phyloP scores from a whole-genome alignment of 92 coral and sea anemone genomes.

The Virgularia gustaviana region DNA sequence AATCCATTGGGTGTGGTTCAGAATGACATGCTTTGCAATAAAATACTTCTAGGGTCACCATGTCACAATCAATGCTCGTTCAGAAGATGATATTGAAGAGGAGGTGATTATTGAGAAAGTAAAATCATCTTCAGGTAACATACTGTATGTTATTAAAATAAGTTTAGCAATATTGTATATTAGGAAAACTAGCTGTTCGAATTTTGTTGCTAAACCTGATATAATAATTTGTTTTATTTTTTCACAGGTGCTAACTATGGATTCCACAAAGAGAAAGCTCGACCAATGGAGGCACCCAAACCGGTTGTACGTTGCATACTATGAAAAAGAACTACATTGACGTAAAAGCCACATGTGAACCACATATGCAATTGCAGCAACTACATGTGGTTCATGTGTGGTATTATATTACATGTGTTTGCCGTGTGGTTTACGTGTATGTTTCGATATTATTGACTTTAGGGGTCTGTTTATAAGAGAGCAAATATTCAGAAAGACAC shows the following conservation, averaged over 20 bases:
- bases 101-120: constrained; percentile 77
- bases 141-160: no score
- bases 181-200: no score
- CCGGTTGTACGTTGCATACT: constrained; percentile 70
- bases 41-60: constrained; percentile 73
- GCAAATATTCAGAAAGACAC: constrained; percentile 72
- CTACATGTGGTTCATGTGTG: no score
- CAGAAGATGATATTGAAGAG: constrained; percentile 87
- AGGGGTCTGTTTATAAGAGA: constrained; percentile 92
- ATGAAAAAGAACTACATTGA: not conserved
- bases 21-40: no score
- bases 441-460: no score
- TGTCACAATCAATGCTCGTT: constrained; percentile 86
- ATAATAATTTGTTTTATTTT: no score
- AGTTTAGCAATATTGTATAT: no score
- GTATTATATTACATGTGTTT: no score
- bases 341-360: not conserved
- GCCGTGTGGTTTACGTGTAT: no score
- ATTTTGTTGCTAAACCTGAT: no score
- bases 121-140: constrained; percentile 84
- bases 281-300: constrained; percentile 73
- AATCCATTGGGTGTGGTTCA: no score
- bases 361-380: no score
- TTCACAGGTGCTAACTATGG: constrained; percentile 90
- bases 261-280: constrained; percentile 89